phyloP scores from a whole-genome alignment of 1,140 invertebrate genomes.

The Acyrthosiphon pisum region DNA sequence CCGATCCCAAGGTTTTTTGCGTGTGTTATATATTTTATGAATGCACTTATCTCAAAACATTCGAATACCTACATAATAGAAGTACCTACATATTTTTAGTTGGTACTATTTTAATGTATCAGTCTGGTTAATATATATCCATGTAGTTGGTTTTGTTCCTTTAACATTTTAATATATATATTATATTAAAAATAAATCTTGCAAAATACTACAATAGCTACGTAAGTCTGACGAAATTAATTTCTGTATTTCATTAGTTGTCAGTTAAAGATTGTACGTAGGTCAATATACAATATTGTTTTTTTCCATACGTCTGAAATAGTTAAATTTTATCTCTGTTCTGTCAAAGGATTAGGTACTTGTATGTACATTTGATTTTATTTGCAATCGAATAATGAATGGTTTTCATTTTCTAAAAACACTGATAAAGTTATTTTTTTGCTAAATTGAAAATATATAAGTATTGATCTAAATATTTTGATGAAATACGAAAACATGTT shows the following conservation, averaged over 20 bases:
- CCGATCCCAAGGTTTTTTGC: too few relatives aligned
- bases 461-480: background rate
- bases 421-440: background rate
- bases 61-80: background rate
- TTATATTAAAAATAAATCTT: background rate
- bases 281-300: background rate
- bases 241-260: background rate
- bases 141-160: background rate
- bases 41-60: background rate
- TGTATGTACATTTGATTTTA: background rate
- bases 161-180: background rate
- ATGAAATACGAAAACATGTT: background rate
- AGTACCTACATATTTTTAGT: too few relatives aligned
- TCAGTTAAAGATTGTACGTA: background rate
- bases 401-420: background rate
- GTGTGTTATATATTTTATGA: background rate
- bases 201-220: background rate
- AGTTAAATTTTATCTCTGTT: background rate
- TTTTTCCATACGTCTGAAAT: background rate
- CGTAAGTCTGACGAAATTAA: background rate
- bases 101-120: background rate
- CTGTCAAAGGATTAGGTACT: background rate
- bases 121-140: background rate
- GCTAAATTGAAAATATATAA: background rate
- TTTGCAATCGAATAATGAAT: background rate